A percentile compares a stretch with the other conserved stretches of the same genome.
These are phyloP conservation scores for Apamea monoglypha DNA, from an alignment of 2,888 invertebrate species.

Conservation along the genomic window DNA sequence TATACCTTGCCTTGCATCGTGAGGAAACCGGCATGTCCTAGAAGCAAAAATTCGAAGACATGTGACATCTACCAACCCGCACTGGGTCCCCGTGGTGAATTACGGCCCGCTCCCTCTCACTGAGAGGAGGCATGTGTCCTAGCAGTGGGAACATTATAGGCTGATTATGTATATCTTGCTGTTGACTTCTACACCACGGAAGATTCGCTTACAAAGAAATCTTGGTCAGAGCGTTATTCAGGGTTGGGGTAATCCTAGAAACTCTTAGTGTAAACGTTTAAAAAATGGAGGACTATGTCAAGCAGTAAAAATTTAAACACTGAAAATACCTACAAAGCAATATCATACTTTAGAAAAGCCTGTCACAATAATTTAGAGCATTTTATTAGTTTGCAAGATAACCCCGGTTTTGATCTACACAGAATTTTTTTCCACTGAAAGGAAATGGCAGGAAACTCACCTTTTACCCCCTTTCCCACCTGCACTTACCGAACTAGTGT, in stretches of 20 bases:
- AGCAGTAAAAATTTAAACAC: not conserved
- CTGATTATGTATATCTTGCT: not conserved
- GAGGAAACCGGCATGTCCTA: too few species aligned
- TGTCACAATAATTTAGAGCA: not conserved
- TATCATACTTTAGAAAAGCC: not conserved
- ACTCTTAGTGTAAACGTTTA: too few species aligned
- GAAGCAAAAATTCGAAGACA: too few species aligned
- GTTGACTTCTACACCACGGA: not conserved
- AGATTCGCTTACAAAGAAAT: not conserved
- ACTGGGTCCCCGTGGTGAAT: too few species aligned
- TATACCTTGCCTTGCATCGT: too few species aligned
- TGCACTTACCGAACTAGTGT: slow-evolving; percentile 23
- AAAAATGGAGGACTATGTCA: not conserved
- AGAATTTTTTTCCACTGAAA: slow-evolving; percentile 8
- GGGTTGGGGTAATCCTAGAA: not conserved
- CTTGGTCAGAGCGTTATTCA: not conserved
- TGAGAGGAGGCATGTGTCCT: too few species aligned
- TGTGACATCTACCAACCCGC: too few species aligned
- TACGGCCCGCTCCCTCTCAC: too few species aligned
- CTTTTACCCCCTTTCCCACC: slow-evolving; percentile 1
- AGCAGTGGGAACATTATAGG: too few species aligned
- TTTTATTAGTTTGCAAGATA: slow-evolving; percentile 12
- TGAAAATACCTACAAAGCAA: not conserved
- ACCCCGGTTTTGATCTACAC: slow-evolving; percentile 21
- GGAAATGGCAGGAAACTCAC: slow-evolving; percentile 20